Percentiles rank a stretch among this genome's conserved stretches.
Evolutionary conservation across 1,140 invertebrate genomes (phyloP).

Genomic region (Pseudomyrmex gracilis): DNA sequence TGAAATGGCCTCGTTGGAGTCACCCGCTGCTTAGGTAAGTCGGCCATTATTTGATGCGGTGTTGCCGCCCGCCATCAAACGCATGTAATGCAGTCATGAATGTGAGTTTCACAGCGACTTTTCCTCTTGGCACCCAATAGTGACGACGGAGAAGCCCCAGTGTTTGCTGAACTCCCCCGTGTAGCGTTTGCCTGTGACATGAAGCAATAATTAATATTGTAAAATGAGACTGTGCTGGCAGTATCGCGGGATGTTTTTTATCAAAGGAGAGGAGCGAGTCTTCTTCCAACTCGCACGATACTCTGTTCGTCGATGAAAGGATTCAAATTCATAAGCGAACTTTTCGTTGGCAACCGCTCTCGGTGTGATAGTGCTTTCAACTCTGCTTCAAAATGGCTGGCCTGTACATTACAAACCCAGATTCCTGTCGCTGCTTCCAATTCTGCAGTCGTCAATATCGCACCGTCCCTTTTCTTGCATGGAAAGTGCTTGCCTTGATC

Average conservation of each 20-base stretch:
- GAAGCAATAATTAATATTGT: too few species aligned
- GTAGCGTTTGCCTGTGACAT: too few species aligned
- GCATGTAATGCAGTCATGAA: neutral
- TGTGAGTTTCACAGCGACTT: neutral
- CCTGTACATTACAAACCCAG: too few species aligned
- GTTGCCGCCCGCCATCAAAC: neutral
- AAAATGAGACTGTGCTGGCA: too few species aligned
- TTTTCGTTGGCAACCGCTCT: too few species aligned
- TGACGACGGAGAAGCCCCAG: neutral
- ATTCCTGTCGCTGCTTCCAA: too few species aligned
- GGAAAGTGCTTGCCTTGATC: neutral
- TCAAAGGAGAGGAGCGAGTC: too few species aligned
- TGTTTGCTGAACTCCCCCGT: neutral
- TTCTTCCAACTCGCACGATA: neutral
- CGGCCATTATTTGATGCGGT: conserved; percentile 64
- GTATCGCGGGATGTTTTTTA: too few species aligned
- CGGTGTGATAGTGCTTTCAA: too few species aligned
- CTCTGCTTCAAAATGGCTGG: too few species aligned
- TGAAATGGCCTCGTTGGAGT: conserved; percentile 73
- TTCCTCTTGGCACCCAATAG: neutral
- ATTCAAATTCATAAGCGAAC: neutral
- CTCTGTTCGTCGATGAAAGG: neutral
- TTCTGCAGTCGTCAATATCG: too few species aligned
- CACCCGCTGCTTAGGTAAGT: conserved; percentile 69
- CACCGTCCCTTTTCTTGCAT: too few species aligned